Percentiles rank a stretch among this genome's conserved stretches.
These are phyloP conservation scores for Dysdera silvatica DNA, from an alignment of 1,140 invertebrate genomes.

Conservation along the genomic window DNA sequence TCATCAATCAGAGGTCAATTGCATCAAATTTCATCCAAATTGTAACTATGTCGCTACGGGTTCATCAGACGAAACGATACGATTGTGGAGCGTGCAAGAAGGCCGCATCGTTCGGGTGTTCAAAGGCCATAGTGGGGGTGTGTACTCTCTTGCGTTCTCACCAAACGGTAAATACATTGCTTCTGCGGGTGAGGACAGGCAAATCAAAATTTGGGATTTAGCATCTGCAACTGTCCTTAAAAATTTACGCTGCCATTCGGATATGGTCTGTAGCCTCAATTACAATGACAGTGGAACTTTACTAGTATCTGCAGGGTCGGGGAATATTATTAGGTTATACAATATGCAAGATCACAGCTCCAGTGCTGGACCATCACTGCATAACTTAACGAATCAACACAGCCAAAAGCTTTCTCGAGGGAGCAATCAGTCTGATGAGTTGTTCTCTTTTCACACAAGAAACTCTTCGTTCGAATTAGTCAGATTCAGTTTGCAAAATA, in stretches of 20 bases:
- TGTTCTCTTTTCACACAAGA: too few species aligned
- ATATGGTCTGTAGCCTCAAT: conserved; percentile 53
- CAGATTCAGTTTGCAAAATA: too few species aligned
- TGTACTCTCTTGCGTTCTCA: conserved; percentile 59
- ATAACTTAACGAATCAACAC: too few species aligned
- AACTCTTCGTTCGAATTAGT: too few species aligned
- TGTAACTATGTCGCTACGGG: conserved; percentile 65
- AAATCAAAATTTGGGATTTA: conserved; percentile 61
- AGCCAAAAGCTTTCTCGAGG: too few species aligned
- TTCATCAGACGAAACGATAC: conserved; percentile 64
- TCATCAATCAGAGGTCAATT: conserved; percentile 74
- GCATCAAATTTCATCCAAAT: conserved; percentile 74
- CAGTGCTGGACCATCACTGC: too few species aligned
- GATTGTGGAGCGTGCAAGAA: conserved; percentile 62
- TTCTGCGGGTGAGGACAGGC: conserved; percentile 52
- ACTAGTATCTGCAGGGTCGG: conserved; percentile 55
- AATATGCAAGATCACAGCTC: too few species aligned
- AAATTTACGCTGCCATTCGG: conserved; percentile 55
- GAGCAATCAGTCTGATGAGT: too few species aligned
- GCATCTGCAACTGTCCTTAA: conserved; percentile 52
- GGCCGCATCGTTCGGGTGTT: conserved; percentile 50
- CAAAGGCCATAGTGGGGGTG: conserved; percentile 53
- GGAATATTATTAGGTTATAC: too few species aligned
- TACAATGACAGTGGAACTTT: conserved; percentile 55
- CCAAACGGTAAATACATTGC: conserved; percentile 61